Conservation (phyloP, 2,797 vertebrate species). For the Poecile montanus region DNA sequence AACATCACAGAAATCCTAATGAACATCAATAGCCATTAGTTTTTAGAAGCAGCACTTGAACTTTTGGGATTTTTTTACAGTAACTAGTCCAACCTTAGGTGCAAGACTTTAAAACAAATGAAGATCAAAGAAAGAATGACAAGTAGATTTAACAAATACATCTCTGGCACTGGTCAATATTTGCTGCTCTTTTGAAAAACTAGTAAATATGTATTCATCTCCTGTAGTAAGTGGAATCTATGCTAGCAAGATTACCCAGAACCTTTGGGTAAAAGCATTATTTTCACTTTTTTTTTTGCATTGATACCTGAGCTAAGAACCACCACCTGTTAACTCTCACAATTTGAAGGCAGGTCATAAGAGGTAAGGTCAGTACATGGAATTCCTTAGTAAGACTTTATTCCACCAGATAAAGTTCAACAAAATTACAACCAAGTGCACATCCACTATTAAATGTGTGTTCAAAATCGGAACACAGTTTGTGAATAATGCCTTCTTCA, state of each 20-base stretch:
- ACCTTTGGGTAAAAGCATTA: background rate
- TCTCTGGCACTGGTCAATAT: constrained; percentile 28
- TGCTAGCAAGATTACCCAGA: constrained; percentile 11
- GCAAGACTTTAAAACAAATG: constrained; percentile 58
- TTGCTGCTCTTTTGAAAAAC: constrained; percentile 55
- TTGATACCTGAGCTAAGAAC: background rate
- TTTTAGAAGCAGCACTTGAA: constrained; percentile 79
- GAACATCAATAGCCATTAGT: constrained; percentile 81
- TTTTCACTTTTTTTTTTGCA: background rate
- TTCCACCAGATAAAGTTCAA: background rate
- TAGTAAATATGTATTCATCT: constrained; percentile 50
- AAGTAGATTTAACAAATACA: constrained; percentile 60
- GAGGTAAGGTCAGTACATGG: background rate
- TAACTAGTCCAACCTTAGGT: constrained; percentile 26
- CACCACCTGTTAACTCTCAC: background rate
- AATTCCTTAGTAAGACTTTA: background rate
- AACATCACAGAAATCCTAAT: constrained; percentile 79
- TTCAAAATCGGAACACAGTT: background rate
- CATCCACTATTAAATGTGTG: fast-evolving
- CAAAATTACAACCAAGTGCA: background rate
- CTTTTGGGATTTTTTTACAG: constrained; percentile 60
- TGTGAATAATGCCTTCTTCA: background rate
- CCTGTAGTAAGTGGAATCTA: background rate
- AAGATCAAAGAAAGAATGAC: constrained; percentile 76
- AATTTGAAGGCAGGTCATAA: background rate